Conservation (phyloP, 2,797 vertebrate genomes). For the Sebastes matsubarae region DNA sequence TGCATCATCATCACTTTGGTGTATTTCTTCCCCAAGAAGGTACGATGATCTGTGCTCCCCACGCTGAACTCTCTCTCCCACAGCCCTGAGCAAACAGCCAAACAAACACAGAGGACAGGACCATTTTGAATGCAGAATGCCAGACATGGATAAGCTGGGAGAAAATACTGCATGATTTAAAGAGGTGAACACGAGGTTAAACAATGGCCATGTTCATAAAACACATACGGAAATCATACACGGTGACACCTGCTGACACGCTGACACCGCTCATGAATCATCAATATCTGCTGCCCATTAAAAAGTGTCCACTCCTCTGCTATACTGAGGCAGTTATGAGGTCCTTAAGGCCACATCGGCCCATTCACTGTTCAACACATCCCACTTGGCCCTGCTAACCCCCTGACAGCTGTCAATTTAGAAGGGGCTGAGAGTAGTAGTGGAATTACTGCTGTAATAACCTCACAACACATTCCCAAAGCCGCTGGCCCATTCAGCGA, state of each 20-base stretch:
- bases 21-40: conserved; percentile 77
- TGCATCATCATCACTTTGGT: conserved; percentile 81
- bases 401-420: conserved; percentile 66
- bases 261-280: conserved; percentile 33
- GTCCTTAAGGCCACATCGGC: conserved; percentile 34
- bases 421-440: conserved; percentile 34
- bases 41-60: conserved; percentile 54
- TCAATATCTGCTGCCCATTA: conserved; percentile 7
- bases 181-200: conserved; percentile 10
- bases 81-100: conserved; percentile 63
- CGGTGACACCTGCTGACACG: conserved; percentile 6
- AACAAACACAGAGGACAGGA: conserved; percentile 8
- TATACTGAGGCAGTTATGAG: conserved; percentile 29
- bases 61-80: conserved; percentile 73
- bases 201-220: conserved; percentile 21
- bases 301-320: conserved; percentile 18
- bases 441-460: conserved; percentile 66
- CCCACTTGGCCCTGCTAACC: conserved; percentile 48
- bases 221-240: conserved; percentile 8
- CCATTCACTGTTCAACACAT: conserved; percentile 35
- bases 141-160: background rate
- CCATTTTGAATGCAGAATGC: conserved; percentile 3
- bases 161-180: conserved; percentile 13
- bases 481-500: conserved; percentile 20
- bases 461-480: conserved; percentile 47